phyloP scores from a whole-genome alignment of 2,113 vertebrate species.

The Silurus meridionalis region DNA sequence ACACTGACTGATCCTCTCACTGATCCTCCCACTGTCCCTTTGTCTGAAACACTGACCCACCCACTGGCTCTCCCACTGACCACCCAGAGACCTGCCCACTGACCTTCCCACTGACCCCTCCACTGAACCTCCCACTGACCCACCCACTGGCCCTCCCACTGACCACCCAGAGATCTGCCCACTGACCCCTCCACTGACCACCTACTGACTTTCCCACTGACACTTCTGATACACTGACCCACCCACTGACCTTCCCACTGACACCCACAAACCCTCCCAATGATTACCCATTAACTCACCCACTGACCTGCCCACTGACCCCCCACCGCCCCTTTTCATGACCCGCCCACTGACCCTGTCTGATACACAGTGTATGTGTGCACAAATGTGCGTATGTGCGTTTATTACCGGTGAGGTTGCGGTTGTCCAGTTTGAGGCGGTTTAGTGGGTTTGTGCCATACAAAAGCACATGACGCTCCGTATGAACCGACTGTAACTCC shows the following conservation, averaged over 20 bases:
- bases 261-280: no score
- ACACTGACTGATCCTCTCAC: background rate
- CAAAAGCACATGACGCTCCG: slow-evolving; percentile 85
- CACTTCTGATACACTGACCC: background rate
- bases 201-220: background rate
- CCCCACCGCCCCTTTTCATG: no score
- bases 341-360: background rate
- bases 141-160: background rate
- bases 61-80: no score
- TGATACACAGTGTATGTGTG: slow-evolving; percentile 1
- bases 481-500: slow-evolving; percentile 90
- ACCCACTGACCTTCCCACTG: background rate
- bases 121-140: background rate
- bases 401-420: slow-evolving; percentile 75
- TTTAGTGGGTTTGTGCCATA: slow-evolving; percentile 91
- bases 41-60: background rate
- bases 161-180: background rate
- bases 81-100: no score
- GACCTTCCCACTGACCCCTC: background rate
- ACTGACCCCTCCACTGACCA: background rate
- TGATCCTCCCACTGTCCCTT: background rate
- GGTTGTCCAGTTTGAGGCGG: slow-evolving; percentile 93
- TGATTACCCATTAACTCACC: no score
- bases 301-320: no score
- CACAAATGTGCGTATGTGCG: slow-evolving; percentile 5